Conservation (phyloP, 2,888 invertebrate species). For the Kuschelorhynchus macadamiae region DNA sequence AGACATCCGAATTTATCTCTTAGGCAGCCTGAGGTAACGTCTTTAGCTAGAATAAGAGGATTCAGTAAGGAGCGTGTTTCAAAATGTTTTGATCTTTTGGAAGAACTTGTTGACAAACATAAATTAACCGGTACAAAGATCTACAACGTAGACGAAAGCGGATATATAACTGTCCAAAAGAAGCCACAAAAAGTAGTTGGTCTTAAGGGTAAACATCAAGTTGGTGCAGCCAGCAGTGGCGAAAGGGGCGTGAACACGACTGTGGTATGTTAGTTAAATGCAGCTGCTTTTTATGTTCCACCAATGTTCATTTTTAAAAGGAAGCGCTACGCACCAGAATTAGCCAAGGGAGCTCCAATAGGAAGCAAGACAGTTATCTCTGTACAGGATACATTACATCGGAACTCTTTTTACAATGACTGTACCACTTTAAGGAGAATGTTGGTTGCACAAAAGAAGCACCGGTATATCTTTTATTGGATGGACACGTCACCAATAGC, state of each 20-base stretch:
- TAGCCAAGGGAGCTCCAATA: background rate
- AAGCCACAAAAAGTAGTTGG: constrained; percentile 48
- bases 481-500: background rate
- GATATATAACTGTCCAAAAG: constrained; percentile 51
- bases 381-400: background rate
- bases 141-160: constrained; percentile 54
- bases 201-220: constrained; percentile 27
- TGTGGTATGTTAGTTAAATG: constrained; percentile 12
- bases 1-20: too few species aligned
- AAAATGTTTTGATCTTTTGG: constrained; percentile 7
- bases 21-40: too few species aligned
- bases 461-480: background rate
- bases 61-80: too few species aligned
- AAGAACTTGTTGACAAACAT: constrained; percentile 43
- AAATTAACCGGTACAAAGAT: constrained; percentile 39
- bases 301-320: constrained; percentile 12
- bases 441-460: background rate
- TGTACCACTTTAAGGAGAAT: background rate
- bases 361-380: background rate
- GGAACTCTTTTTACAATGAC: constrained; percentile 1
- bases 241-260: constrained; percentile 53
- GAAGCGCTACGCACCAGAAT: background rate
- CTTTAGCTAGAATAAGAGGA: too few species aligned
- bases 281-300: background rate
- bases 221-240: too few species aligned